Percentiles rank a stretch among this genome's conserved stretches.
Conservation (phyloP, 2,113 vertebrate species). For the Brachypodius melanocephalos region DNA sequence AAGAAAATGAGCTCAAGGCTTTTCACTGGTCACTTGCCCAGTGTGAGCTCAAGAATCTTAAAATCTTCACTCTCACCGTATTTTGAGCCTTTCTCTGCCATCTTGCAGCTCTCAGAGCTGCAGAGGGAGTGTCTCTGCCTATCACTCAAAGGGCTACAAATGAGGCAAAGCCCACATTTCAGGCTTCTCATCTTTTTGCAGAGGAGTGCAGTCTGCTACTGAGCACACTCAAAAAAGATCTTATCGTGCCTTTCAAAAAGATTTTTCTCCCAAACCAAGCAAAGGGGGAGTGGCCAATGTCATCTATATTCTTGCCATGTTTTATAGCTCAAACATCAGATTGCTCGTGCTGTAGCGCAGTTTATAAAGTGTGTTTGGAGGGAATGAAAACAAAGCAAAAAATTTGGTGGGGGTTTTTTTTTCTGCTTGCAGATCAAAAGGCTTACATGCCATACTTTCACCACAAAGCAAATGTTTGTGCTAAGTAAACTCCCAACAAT, state of each 20-base stretch:
- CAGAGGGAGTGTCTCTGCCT: not conserved
- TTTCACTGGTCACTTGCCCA: not conserved
- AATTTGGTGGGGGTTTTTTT: not conserved
- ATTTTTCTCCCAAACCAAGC: not conserved
- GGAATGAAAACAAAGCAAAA: constrained; percentile 49
- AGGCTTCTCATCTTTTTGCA: not conserved
- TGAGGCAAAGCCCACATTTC: not conserved
- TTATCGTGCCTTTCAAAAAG: not conserved
- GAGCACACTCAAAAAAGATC: constrained; percentile 19
- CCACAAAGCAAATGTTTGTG: constrained; percentile 65
- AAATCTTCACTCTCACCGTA: accelerated
- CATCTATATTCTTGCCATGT: constrained; percentile 27
- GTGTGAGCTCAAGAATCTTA: not conserved
- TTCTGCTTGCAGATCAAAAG: constrained; percentile 44
- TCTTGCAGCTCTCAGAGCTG: not conserved
- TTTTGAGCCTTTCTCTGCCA: not conserved
- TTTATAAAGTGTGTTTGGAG: constrained; percentile 30
- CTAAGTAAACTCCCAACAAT: constrained; percentile 57
- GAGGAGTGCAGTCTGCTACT: constrained; percentile 12
- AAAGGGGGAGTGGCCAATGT: constrained; percentile 13
- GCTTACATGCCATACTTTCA: constrained; percentile 31
- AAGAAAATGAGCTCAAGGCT: not conserved
- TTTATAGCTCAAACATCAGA: constrained; percentile 54
- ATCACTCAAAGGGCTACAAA: not conserved
- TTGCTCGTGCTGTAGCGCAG: not conserved